These are phyloP conservation scores for Neotoma lepida DNA, from an alignment of 2,113 vertebrate genomes.

Conservation along the genomic window DNA sequence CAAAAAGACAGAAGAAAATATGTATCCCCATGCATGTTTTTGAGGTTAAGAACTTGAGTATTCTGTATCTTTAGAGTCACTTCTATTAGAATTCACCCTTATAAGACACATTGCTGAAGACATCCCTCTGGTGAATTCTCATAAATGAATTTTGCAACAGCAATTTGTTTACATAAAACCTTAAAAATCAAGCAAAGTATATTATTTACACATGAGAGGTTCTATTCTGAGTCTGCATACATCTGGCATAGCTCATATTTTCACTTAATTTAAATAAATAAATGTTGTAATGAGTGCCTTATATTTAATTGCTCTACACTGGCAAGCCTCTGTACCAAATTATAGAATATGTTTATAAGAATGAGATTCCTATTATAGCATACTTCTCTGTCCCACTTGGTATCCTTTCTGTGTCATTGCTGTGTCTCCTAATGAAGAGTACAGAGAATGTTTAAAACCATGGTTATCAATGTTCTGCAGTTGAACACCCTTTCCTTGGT, in stretches of 20 bases:
- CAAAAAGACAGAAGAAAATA: constrained; percentile 25
- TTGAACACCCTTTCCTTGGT: neutral
- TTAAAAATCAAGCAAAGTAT: constrained; percentile 68
- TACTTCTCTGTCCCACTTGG: neutral
- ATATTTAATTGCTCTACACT: constrained; percentile 60
- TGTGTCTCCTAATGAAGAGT: neutral
- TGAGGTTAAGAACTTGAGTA: constrained; percentile 32
- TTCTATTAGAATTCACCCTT: constrained; percentile 22
- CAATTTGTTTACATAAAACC: constrained; percentile 58
- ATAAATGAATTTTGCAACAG: constrained; percentile 53
- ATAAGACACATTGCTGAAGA: constrained; percentile 3
- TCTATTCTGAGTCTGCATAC: constrained; percentile 62
- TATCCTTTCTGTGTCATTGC: neutral
- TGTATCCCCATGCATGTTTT: neutral
- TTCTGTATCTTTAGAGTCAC: neutral
- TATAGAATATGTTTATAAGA: constrained; percentile 53
- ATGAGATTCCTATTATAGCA: constrained; percentile 27
- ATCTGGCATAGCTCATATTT: constrained; percentile 69
- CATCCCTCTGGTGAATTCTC: constrained; percentile 7
- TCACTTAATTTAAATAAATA: constrained; percentile 74
- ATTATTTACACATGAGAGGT: constrained; percentile 42
- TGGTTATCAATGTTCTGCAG: neutral
- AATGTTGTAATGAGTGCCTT: constrained; percentile 54
- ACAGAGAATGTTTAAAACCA: neutral
- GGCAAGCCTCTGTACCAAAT: constrained; percentile 49